phyloP scores from a whole-genome alignment of 2,113 vertebrate species.

The Rynchops niger region DNA sequence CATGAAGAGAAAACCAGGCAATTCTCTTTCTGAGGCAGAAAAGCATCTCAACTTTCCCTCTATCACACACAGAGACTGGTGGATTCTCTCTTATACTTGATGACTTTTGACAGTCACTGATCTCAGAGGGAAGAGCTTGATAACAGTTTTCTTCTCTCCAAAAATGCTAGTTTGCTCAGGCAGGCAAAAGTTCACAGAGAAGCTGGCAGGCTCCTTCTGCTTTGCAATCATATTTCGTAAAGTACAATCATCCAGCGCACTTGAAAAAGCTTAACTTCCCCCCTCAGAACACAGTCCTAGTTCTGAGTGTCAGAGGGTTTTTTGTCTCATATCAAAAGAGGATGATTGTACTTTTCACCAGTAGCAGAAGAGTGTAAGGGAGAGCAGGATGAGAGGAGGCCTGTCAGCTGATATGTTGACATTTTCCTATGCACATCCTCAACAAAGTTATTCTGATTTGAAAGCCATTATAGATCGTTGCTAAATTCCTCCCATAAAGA shows the following conservation, averaged over 20 bases:
- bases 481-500: slow-evolving; percentile 40
- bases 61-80: slow-evolving; percentile 55
- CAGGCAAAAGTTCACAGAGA: background rate
- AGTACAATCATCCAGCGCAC: background rate
- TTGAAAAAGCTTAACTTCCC: background rate
- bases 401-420: slow-evolving; percentile 42
- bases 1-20: slow-evolving; percentile 16
- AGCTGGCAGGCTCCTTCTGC: background rate
- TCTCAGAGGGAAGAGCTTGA: slow-evolving; percentile 56
- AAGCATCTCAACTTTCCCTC: slow-evolving; percentile 18
- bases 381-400: slow-evolving; percentile 16
- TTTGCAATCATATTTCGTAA: slow-evolving; percentile 9
- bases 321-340: slow-evolving; percentile 18
- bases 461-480: slow-evolving; percentile 46
- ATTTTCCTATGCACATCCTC: slow-evolving; percentile 42
- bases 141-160: slow-evolving; percentile 29
- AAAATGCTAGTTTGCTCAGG: background rate
- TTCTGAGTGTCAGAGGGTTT: background rate
- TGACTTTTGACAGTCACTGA: slow-evolving; percentile 69
- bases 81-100: slow-evolving; percentile 70
- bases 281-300: background rate
- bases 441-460: slow-evolving; percentile 46
- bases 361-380: background rate
- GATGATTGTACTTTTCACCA: background rate
- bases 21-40: slow-evolving; percentile 10